Base-by-base conservation (phyloP, 2,888 invertebrate genomes). In the Ennomos erosarius region DNA sequence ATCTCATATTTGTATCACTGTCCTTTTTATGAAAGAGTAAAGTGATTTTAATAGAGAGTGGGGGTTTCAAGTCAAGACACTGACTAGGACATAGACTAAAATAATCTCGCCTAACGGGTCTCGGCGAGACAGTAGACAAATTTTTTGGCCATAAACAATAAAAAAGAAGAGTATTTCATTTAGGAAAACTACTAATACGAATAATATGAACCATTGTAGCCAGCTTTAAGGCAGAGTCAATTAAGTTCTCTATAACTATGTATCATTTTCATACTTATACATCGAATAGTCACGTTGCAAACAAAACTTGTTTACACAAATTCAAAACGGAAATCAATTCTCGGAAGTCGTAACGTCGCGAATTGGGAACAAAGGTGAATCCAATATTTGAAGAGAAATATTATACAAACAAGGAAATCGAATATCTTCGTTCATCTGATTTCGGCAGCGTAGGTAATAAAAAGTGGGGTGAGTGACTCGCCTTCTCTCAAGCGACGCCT, bases 321-420 rank as follows among this genome's bases (percentile, higher is more conserved):
- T 57, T 46, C 47, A 52, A 59, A 64, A 67, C 64, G 68, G 69
- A 71, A 64, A 70, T 67, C 60, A 67, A 69, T 71, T 68, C 61
- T 65, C 56, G 65, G 71, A 74, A 74, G 70, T 68, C 59, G 71
- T 69, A 70, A 63, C 67, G 49, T 73, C 67, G 69, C 70, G 73
- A 77, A 75, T 76, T 71, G 74, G 36, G 67, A 69, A 76, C 71
- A 77, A 80, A 77, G 74, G 77, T 76, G 73, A 75, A 73, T 77
- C 73, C 70, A 73, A 75, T 80, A 69, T 74, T 73, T 65, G 62
- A 66, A 69, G 68, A 70, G 73, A 78, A 75, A 76, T 66, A 63
- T 76, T 71, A 73, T 73, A 79, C 73, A 79, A 81, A 78, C 73
- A 74, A 71, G 76, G 78, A 79, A 78, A 81, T 78, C 75, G 75